phyloP scores from a whole-genome alignment of 1,140 invertebrate species.

The Drosophila virilis region DNA sequence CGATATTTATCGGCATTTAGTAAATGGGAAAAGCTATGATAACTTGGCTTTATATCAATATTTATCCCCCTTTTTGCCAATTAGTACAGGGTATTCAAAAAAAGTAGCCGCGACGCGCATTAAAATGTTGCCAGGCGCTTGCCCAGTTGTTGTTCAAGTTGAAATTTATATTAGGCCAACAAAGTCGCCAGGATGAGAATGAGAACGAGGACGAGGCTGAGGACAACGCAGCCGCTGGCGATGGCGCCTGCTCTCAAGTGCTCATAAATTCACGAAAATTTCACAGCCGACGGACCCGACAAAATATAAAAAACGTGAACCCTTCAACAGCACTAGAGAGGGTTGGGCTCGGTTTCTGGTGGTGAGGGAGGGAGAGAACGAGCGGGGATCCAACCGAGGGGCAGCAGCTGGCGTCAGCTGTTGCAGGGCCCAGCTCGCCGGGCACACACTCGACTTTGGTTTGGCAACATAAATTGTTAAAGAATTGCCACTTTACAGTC shows the following conservation, averaged over 20 bases:
- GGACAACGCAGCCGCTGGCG: slow-evolving; percentile 51
- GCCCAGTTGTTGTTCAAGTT: slow-evolving; percentile 67
- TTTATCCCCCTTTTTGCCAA: neutral
- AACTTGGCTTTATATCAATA: too few species aligned
- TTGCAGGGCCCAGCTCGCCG: slow-evolving; percentile 45
- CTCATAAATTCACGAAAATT: slow-evolving; percentile 81
- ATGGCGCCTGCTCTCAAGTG: slow-evolving; percentile 79
- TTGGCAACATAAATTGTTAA: slow-evolving; percentile 79
- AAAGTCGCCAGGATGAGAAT: slow-evolving; percentile 57
- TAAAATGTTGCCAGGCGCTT: slow-evolving; percentile 65
- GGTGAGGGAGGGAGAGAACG: neutral
- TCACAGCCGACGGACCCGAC: slow-evolving; percentile 74
- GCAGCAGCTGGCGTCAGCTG: slow-evolving; percentile 62
- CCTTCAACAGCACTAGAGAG: slow-evolving; percentile 21
- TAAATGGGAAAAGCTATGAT: too few species aligned
- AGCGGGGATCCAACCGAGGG: neutral
- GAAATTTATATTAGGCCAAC: slow-evolving; percentile 81
- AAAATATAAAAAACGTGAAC: slow-evolving; percentile 39
- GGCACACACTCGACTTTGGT: slow-evolving; percentile 65
- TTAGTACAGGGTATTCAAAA: slow-evolving; percentile 6
- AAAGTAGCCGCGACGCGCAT: slow-evolving; percentile 63
- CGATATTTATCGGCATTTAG: too few species aligned
- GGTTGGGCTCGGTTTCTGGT: neutral
- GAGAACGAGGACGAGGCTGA: slow-evolving; percentile 33
- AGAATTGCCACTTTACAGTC: slow-evolving; percentile 81